Conservation (phyloP, 1,140 invertebrate genomes). For the Neodiprion virginianus region DNA sequence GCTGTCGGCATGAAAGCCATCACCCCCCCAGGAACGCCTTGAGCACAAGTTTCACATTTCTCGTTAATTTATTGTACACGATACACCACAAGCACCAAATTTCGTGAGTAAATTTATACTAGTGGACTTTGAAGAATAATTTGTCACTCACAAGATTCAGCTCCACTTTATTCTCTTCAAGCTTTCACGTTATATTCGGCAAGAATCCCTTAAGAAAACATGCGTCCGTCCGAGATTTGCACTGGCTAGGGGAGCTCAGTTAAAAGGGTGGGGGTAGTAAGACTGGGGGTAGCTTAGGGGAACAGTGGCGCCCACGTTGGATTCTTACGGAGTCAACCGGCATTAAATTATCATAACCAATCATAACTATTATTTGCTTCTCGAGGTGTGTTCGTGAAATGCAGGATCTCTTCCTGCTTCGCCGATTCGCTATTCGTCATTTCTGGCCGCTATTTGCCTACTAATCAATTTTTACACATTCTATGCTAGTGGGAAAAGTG, state of each 20-base stretch:
- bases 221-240: conserved; percentile 58
- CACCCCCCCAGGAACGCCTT: conserved; percentile 50
- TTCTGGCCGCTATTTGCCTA: too few relatives aligned
- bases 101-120: neutral
- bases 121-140: conserved; percentile 19
- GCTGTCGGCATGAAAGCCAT: conserved; percentile 49
- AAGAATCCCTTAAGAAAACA: conserved; percentile 60
- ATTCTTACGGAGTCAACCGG: neutral
- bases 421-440: too few relatives aligned
- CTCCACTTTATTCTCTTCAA: conserved; percentile 5
- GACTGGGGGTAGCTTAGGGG: conserved; percentile 44
- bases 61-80: conserved; percentile 35
- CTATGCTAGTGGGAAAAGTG: too few relatives aligned
- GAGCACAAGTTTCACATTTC: conserved; percentile 45
- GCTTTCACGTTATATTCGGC: conserved; percentile 48
- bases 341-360: neutral
- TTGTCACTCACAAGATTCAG: conserved; percentile 40
- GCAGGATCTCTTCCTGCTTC: too few relatives aligned
- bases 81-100: neutral
- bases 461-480: too few relatives aligned
- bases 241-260: conserved; percentile 53
- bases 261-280: conserved; percentile 45
- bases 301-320: conserved; percentile 37
- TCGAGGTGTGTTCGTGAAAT: too few relatives aligned
- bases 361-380: too few relatives aligned